These are phyloP conservation scores for Bhutanitis thaidina DNA, from an alignment of 2,888 invertebrate species.

Conservation along the genomic window DNA sequence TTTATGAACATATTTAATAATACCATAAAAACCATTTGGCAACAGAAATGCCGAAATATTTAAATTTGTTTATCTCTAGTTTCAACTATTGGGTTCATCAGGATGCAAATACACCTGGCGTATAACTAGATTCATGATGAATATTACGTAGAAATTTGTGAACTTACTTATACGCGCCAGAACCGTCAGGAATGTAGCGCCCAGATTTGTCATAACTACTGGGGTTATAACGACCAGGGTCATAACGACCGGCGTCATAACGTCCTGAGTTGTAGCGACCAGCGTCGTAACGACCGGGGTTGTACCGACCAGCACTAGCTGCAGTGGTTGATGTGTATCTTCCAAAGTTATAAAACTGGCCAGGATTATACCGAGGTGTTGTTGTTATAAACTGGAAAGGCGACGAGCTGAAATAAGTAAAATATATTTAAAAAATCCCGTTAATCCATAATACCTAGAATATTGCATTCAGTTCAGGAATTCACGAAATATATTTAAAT, in stretches of 20 bases:
- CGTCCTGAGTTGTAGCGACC: constrained; percentile 22
- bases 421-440: too few relatives aligned
- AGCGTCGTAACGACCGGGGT: constrained; percentile 11
- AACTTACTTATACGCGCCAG: constrained; percentile 32
- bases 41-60: too few relatives aligned
- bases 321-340: constrained; percentile 10
- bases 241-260: constrained; percentile 27
- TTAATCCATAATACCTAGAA: too few relatives aligned
- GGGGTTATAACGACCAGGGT: constrained; percentile 14
- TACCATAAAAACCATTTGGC: too few relatives aligned
- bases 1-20: too few relatives aligned
- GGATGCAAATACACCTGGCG: too few relatives aligned
- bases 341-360: constrained; percentile 8
- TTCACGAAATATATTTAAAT: too few relatives aligned
- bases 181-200: constrained; percentile 28
- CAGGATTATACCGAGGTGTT: constrained; percentile 13
- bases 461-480: too few relatives aligned
- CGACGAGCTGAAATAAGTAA: constrained; percentile 3
- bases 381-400: constrained; percentile 14
- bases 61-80: too few relatives aligned
- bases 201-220: constrained; percentile 12
- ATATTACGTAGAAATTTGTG: too few relatives aligned
- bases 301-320: constrained; percentile 16
- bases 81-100: too few relatives aligned
- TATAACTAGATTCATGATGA: too few relatives aligned